Conservation (phyloP, 2,113 vertebrate genomes). For the Engraulis encrasicolus region DNA sequence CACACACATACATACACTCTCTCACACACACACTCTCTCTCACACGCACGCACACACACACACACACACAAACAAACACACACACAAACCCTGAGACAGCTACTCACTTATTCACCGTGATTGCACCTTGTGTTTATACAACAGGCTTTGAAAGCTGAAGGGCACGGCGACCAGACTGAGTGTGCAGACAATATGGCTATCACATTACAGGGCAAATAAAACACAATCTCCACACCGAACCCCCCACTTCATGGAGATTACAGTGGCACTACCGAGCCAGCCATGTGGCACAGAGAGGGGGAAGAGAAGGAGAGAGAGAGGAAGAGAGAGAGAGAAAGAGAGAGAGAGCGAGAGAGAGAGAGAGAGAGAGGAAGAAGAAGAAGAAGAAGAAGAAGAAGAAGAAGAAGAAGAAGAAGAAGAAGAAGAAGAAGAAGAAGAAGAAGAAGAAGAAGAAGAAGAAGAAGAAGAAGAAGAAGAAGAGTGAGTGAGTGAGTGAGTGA, state of each 20-base stretch:
- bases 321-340: too few species aligned
- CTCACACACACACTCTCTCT: background rate
- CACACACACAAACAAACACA: constrained; percentile 58
- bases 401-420: too few species aligned
- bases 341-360: too few species aligned
- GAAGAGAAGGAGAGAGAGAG: too few species aligned
- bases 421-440: too few species aligned
- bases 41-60: constrained; percentile 41
- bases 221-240: background rate
- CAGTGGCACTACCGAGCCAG: constrained; percentile 13
- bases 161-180: constrained; percentile 54
- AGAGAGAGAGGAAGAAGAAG: too few species aligned
- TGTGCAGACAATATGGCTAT: constrained; percentile 53
- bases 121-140: constrained; percentile 62
- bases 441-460: too few species aligned
- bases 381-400: too few species aligned
- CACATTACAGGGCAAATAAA: constrained; percentile 40
- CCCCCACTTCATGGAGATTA: constrained; percentile 18
- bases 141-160: constrained; percentile 55
- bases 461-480: too few species aligned
- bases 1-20: constrained; percentile 31
- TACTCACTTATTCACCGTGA: constrained; percentile 65
- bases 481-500: too few species aligned
- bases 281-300: constrained; percentile 11
- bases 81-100: background rate